Percentiles rank a stretch among this genome's conserved stretches.
Evolutionary conservation across 1,140 invertebrate species (phyloP).

Genomic region (Drosophila virilis): DNA sequence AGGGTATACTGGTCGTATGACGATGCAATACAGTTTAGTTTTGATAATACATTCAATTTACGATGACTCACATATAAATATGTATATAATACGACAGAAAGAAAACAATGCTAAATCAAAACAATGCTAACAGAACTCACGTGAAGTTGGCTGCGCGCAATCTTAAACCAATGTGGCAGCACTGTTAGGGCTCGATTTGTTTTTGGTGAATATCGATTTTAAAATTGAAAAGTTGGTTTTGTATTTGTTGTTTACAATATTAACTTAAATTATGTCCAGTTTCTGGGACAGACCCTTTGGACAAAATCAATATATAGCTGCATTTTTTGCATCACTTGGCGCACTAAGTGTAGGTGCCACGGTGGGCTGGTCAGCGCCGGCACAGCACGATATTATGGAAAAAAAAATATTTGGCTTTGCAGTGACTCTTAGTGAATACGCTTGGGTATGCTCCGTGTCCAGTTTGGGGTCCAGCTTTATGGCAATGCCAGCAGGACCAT

Average conservation of each 20-base stretch:
- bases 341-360: constrained; percentile 86
- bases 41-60: background rate
- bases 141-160: constrained; percentile 18
- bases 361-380: constrained; percentile 88
- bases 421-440: constrained; percentile 37
- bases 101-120: constrained; percentile 15
- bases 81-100: constrained; percentile 2
- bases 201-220: constrained; percentile 7
- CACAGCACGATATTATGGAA: constrained; percentile 80
- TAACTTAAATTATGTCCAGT: constrained; percentile 14
- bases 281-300: constrained; percentile 9
- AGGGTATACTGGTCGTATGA: background rate
- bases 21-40: background rate
- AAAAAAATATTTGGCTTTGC: constrained; percentile 53
- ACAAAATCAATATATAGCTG: constrained; percentile 42
- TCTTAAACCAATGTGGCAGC: background rate
- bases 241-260: constrained; percentile 1
- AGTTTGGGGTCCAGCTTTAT: constrained; percentile 5
- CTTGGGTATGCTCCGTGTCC: constrained; percentile 26
- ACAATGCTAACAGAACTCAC: background rate
- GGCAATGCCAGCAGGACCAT: background rate
- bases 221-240: background rate
- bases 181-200: background rate
- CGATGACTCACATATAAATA: constrained; percentile 5
- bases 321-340: constrained; percentile 85